Evolutionary conservation across 53 echinoderm and acorn worm genomes (phyloP).

Genomic region (Astropecten irregularis): DNA sequence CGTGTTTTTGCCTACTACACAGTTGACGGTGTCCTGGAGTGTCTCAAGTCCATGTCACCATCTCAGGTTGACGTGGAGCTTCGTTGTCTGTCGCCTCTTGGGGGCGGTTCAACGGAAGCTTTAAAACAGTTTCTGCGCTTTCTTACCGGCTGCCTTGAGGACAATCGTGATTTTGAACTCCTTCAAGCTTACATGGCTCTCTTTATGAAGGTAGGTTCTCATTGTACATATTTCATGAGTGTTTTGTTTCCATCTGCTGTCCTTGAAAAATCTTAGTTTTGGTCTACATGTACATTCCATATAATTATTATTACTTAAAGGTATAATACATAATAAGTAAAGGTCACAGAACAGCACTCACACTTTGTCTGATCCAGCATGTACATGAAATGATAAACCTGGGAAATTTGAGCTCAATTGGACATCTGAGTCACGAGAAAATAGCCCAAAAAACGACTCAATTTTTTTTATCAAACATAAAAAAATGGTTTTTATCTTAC

Average conservation of each 20-base stretch:
- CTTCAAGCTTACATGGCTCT: conserved; percentile 82
- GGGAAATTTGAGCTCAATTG: too few species aligned
- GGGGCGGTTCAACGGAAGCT: conserved; percentile 76
- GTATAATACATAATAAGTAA: too few species aligned
- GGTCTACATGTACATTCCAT: not conserved
- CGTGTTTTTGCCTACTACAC: too few species aligned
- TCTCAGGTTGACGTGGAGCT: conserved; percentile 84
- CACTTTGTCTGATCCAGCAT: too few species aligned
- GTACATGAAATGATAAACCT: too few species aligned
- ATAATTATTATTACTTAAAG: not conserved
- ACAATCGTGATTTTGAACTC: conserved; percentile 83
- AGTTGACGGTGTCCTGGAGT: conserved; percentile 70
- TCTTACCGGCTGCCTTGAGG: conserved; percentile 35
- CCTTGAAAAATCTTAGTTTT: not conserved
- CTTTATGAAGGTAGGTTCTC: conserved; percentile 78
- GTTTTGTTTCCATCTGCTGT: not conserved
- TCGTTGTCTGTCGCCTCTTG: conserved; percentile 73
- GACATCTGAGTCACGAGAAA: too few species aligned
- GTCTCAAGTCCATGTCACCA: conserved; percentile 74
- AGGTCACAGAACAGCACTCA: too few species aligned
- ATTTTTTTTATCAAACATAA: too few species aligned
- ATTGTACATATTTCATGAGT: not conserved
- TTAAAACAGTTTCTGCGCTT: conserved; percentile 74
- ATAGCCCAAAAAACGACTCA: too few species aligned
- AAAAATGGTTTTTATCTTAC: too few species aligned